phyloP scores from a whole-genome alignment of 2,888 invertebrate genomes.

The Corythucha ciliata region DNA sequence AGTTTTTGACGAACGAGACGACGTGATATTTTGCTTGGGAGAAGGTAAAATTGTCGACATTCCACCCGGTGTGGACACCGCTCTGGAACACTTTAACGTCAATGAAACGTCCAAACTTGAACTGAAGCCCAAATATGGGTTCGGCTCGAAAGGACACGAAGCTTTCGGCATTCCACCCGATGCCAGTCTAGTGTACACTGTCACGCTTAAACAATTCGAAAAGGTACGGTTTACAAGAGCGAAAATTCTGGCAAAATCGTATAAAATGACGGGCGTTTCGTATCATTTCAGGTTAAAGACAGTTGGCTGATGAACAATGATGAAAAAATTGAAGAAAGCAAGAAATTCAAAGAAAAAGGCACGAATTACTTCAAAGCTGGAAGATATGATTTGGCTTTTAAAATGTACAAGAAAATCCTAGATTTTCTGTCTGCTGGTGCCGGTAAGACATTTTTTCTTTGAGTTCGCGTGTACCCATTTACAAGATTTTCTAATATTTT shows the following conservation, averaged over 20 bases:
- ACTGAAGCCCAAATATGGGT: conserved; percentile 70
- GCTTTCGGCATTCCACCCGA: conserved; percentile 68
- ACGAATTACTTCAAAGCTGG: conserved; percentile 76
- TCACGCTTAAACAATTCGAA: conserved; percentile 76
- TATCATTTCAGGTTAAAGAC: conserved; percentile 53
- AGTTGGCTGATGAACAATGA: conserved; percentile 69
- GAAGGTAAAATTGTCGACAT: conserved; percentile 70
- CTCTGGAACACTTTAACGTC: conserved; percentile 67
- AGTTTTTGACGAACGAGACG: conserved; percentile 70
- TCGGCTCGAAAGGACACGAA: conserved; percentile 58
- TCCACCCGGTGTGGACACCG: conserved; percentile 71
- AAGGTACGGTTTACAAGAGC: conserved; percentile 47
- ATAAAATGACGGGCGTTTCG: not conserved
- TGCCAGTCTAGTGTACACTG: conserved; percentile 66
- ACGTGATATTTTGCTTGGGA: conserved; percentile 72
- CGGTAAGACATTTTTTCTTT: conserved; percentile 41
- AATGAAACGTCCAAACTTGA: conserved; percentile 67
- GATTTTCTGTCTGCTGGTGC: conserved; percentile 52
- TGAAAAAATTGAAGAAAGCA: conserved; percentile 73
- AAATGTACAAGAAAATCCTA: conserved; percentile 74
- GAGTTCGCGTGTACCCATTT: too few relatives aligned
- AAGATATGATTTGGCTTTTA: conserved; percentile 68
- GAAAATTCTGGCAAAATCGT: not conserved
- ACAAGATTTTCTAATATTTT: too few relatives aligned
- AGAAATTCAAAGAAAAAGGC: conserved; percentile 80